phyloP scores from a whole-genome alignment of 2,113 vertebrate species.

The Cathartes aura region DNA sequence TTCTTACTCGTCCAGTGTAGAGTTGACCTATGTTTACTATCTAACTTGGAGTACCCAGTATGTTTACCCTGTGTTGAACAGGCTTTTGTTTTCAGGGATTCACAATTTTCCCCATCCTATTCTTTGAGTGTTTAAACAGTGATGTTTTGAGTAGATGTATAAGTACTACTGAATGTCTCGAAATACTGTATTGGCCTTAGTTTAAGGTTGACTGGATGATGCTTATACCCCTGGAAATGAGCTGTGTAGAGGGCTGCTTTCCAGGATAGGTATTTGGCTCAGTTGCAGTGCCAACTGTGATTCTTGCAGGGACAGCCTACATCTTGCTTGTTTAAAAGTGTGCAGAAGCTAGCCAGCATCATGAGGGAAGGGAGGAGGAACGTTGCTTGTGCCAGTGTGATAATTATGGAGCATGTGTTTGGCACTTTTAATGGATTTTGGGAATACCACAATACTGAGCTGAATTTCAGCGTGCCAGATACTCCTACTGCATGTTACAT shows the following conservation, averaged over 20 bases:
- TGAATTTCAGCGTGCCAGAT: background rate
- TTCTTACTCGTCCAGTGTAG: background rate
- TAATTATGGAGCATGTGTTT: background rate
- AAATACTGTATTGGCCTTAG: background rate
- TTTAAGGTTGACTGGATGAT: background rate
- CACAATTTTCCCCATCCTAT: background rate
- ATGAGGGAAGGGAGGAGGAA: background rate
- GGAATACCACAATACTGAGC: background rate
- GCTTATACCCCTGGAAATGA: background rate
- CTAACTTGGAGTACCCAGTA: background rate
- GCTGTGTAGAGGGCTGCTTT: background rate
- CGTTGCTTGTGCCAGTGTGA: background rate
- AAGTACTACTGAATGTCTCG: background rate
- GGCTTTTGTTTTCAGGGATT: background rate
- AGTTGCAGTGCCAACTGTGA: background rate
- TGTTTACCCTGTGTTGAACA: background rate
- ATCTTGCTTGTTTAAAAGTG: background rate
- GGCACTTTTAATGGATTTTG: background rate
- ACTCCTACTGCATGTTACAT: background rate
- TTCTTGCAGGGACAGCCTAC: background rate
- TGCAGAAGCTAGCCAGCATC: background rate
- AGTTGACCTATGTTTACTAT: background rate
- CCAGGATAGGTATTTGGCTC: background rate
- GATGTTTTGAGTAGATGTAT: background rate
- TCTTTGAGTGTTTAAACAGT: background rate